A percentile compares a stretch with the other conserved stretches of the same genome.
These are phyloP conservation scores for Rhabdornis inornatus DNA, from an alignment of 2,113 vertebrate genomes.

Conservation along the genomic window DNA sequence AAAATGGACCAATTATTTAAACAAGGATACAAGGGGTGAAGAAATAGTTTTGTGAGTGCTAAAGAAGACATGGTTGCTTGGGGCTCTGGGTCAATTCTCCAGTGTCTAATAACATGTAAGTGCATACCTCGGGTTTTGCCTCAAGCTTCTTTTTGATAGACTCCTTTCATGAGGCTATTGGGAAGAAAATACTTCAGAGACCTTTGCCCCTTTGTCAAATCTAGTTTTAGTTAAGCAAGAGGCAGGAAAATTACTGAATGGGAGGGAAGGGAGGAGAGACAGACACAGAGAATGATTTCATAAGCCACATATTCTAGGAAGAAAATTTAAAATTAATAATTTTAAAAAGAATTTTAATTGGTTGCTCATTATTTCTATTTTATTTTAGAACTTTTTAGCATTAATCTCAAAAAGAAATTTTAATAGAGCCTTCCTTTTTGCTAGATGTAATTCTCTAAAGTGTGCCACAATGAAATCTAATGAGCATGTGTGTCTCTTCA, in stretches of 20 bases:
- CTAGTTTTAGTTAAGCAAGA: neutral
- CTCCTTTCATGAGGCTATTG: neutral
- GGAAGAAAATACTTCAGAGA: neutral
- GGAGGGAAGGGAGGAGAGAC: neutral
- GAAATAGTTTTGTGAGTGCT: neutral
- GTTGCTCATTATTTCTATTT: neutral
- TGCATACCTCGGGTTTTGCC: neutral
- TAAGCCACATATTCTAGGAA: neutral
- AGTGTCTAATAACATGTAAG: neutral
- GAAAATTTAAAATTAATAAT: neutral
- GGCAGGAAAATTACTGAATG: neutral
- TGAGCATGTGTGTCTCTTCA: neutral
- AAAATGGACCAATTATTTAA: slow-evolving; percentile 11
- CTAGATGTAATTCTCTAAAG: neutral
- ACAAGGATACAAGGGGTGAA: neutral
- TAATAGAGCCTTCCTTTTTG: neutral
- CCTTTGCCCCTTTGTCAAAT: neutral
- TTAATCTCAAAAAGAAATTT: neutral
- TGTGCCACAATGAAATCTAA: neutral
- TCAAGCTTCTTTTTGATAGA: neutral
- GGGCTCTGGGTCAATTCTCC: neutral
- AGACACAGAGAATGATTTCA: neutral
- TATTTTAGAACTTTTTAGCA: neutral
- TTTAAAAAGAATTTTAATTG: neutral
- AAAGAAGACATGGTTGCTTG: neutral